Conservation (phyloP, 2,888 invertebrate genomes). For the Pycnomerus fuliginosus region DNA sequence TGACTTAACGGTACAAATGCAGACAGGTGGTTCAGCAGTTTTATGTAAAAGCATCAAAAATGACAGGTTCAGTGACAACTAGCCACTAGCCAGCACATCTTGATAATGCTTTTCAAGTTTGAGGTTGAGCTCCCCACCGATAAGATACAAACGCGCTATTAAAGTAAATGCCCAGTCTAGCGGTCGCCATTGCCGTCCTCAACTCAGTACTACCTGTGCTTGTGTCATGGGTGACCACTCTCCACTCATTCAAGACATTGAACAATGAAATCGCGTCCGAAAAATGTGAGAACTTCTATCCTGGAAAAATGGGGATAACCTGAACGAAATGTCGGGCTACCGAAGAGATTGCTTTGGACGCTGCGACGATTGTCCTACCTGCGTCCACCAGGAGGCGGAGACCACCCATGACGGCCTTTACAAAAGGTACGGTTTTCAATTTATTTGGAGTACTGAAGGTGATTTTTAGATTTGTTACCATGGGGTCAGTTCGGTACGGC, state of each 20-base stretch:
- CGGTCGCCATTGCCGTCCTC: slow-evolving; percentile 23
- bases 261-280: background rate
- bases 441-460: background rate
- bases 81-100: slow-evolving; percentile 6
- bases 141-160: slow-evolving; percentile 24
- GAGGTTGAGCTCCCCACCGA: slow-evolving; percentile 16
- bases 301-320: slow-evolving; percentile 24
- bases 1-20: background rate
- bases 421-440: slow-evolving; percentile 37
- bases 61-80: slow-evolving; percentile 4
- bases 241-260: slow-evolving; percentile 9
- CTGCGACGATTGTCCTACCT: slow-evolving; percentile 46
- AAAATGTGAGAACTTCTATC: background rate
- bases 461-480: slow-evolving; percentile 42
- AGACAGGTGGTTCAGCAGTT: slow-evolving; percentile 13
- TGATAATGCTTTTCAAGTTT: slow-evolving; percentile 13
- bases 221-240: slow-evolving; percentile 30
- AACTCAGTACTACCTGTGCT: slow-evolving; percentile 27
- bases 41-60: slow-evolving; percentile 4
- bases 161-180: slow-evolving; percentile 34
- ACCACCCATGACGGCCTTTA: slow-evolving; percentile 36
- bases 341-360: slow-evolving; percentile 45
- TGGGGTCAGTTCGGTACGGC: slow-evolving; percentile 71
- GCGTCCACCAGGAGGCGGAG: slow-evolving; percentile 33
- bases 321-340: slow-evolving; percentile 32